Base-by-base conservation (phyloP, 2,888 invertebrate species). In the Cheilosia grossa region DNA sequence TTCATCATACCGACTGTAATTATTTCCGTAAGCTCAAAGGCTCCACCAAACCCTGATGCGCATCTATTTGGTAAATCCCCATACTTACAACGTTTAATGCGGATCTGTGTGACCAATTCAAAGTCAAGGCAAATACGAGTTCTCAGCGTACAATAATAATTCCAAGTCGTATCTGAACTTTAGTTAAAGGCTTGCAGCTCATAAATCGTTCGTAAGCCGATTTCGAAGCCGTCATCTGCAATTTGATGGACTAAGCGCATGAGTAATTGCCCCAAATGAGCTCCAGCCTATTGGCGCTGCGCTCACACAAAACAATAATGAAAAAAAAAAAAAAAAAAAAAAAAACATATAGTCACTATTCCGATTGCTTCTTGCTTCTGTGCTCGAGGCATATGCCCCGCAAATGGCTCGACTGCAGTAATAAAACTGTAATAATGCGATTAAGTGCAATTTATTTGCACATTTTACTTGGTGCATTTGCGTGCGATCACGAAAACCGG, bases 351-450 rank as follows among this genome's bases (percentile, higher is more conserved):
- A 19, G 40, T 58, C 59, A 7, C 9, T 30, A 30, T 30, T 30
- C 30, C 64, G 54, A 54, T 75, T 77, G 73, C 67, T 74, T 17
- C 58, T 75, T 77, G 73, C 67, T 74, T 17, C 58, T 51, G 58
- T 58, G 58, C 70, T 80, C 58, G 70, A 79, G 67, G 54, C 73
- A 51, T 40, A 44, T 9, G 40, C 21, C 63, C 63, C 58, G 63
- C 54, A 44, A 79, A 81, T 51, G 74, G 80, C 75, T 67, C 72
- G 75, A 56, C 75, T 81, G 85, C 80, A 72, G 85, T 77, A 85
- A 85, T 85, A 85, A 85, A 85, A 85, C 72, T 85, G 75, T 81
- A 85, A 85, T 85, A 85, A 85, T 77, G 85, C 85, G 85, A 85
- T 85, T 85, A 85, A 81, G 75, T 67, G 85, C 85, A 85, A 85